Evolutionary conservation across 2,888 invertebrate genomes (phyloP).

Genomic region (Cactoblastis cactorum): DNA sequence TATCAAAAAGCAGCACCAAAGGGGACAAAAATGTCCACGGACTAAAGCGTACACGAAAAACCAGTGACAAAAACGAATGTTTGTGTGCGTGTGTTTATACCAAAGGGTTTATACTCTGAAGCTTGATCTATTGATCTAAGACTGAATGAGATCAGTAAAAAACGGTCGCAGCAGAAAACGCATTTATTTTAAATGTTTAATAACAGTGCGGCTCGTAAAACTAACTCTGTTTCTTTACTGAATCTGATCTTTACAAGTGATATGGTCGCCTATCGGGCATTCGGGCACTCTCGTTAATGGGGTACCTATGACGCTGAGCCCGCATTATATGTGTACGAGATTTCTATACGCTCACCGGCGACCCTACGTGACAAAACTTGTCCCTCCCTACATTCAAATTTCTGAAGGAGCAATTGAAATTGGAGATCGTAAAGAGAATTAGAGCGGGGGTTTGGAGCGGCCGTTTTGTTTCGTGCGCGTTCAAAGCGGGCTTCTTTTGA

Average conservation of each 20-base stretch:
- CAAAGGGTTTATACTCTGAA: conserved; percentile 59
- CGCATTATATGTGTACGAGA: conserved; percentile 70
- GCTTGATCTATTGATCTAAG: conserved; percentile 49
- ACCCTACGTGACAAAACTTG: conserved; percentile 78
- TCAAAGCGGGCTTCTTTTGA: conserved; percentile 77
- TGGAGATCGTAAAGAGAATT: conserved; percentile 79
- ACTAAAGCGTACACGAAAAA: conserved; percentile 46
- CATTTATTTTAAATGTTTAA: conserved; percentile 74
- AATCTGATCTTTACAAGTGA: conserved; percentile 71
- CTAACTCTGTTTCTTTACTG: conserved; percentile 69
- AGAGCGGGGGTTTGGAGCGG: conserved; percentile 73
- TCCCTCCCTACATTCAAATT: conserved; percentile 79
- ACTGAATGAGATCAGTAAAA: conserved; percentile 63
- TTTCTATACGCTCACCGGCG: conserved; percentile 60
- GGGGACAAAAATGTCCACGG: conserved; percentile 70
- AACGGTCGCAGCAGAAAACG: conserved; percentile 52
- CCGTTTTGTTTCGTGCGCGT: conserved; percentile 72
- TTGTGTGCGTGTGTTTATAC: conserved; percentile 51
- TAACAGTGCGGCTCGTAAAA: conserved; percentile 72
- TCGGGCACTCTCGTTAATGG: conserved; percentile 75
- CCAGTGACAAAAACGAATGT: conserved; percentile 59
- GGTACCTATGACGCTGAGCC: conserved; percentile 71
- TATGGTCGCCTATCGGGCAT: conserved; percentile 65
- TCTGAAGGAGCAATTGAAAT: conserved; percentile 80
- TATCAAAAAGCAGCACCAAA: conserved; percentile 69